Base-by-base conservation (phyloP, 1,140 invertebrate genomes). In the Dryas iulia region DNA sequence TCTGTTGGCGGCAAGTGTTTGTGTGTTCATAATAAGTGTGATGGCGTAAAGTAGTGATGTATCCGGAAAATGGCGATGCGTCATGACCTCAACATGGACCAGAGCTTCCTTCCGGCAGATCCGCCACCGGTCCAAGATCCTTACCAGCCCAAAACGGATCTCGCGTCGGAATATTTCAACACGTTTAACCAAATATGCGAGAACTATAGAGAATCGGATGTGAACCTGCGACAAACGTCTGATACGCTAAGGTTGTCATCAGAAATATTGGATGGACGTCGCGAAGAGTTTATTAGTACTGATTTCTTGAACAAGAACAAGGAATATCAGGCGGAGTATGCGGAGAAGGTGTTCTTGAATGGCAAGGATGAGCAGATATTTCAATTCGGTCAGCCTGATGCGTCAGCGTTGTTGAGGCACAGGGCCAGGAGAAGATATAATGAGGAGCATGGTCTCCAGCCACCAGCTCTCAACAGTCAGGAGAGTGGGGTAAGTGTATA, bases 401-500 rank as follows among this genome's bases (percentile, higher is more conserved):
- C 89, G 25, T 84, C 86, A 0, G 89, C 86, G 26, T 25, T 91
- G 72, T 66, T 90, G 62, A 73, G 86, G 69, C 85, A 89, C 52
- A 62, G 89, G 7, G 86, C 89, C 23, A 72, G 86, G 54, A 74
- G 89, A 67, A 76, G 89, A 61, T 88, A 77, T 61, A 81, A 89
- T 57, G 86, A 90, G 73, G 86, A 88, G 72, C 79, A 82, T 23
- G 89, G 89, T n/a, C 63, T 88, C 12, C 81, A 79, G 66, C 81
- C 78, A 11, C 87, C 84, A 11, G 67, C 82, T 0, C 81, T 78
- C 21, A 88, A 85, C 56, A 90, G 87, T 52, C 89, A 91, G 69
- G 87, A 91, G 74, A 90, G 87, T 66, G 89, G 87, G 89, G 89
- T 90, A 66, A 89, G 89, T 86, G n/a, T n/a, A n/a, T n/a, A n/a